Conservation (phyloP, 2,888 invertebrate genomes). For the Xestia c-nigrum region DNA sequence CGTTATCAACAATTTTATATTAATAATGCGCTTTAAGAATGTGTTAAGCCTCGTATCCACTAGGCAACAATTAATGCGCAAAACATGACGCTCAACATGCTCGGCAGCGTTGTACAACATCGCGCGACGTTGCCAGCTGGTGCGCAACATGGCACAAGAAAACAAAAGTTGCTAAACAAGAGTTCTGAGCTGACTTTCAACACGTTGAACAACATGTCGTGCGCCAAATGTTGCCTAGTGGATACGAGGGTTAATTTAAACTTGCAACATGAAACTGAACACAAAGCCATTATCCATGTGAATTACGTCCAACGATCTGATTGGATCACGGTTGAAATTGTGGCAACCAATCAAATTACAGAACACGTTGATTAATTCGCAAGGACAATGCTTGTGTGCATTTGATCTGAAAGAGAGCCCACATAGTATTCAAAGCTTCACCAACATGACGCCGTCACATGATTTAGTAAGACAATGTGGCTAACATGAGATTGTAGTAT, state of each 20-base stretch:
- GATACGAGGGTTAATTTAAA: conserved; percentile 22
- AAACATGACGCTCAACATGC: too few species aligned
- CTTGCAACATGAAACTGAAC: conserved; percentile 24
- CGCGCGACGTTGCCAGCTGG: too few species aligned
- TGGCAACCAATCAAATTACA: background rate
- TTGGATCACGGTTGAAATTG: background rate
- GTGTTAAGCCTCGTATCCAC: conserved; percentile 24
- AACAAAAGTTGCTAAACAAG: too few species aligned
- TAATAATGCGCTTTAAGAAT: background rate
- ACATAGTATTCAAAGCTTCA: conserved; percentile 74
- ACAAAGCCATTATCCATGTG: conserved; percentile 10
- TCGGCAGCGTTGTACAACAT: too few species aligned
- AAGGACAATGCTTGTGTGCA: conserved; percentile 17
- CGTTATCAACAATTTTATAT: background rate
- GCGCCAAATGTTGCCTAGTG: too few species aligned
- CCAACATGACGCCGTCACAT: conserved; percentile 63
- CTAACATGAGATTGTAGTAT: conserved; percentile 71
- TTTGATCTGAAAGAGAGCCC: conserved; percentile 82
- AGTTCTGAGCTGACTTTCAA: too few species aligned
- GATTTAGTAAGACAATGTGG: conserved; percentile 72
- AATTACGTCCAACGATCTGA: background rate
- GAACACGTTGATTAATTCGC: background rate
- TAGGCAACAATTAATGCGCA: too few species aligned
- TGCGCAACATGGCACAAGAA: too few species aligned
- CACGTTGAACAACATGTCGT: too few species aligned